These are phyloP conservation scores for Calypte anna DNA, from an alignment of 2,113 vertebrate genomes.

Conservation along the genomic window DNA sequence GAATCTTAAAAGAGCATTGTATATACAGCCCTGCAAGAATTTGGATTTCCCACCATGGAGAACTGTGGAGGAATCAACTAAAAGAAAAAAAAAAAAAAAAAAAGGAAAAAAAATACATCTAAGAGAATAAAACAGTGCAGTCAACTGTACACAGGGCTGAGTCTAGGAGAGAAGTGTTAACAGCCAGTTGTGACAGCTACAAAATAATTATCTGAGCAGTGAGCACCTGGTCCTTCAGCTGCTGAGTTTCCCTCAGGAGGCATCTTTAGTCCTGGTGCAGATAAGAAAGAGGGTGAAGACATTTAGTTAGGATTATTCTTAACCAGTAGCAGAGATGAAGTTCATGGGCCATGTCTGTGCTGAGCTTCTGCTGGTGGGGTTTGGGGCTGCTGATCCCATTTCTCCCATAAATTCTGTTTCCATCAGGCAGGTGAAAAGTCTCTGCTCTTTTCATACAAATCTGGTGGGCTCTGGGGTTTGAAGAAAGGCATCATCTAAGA, in stretches of 20 bases:
- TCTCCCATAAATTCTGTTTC: neutral
- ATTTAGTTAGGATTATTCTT: neutral
- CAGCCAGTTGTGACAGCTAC: constrained; percentile 64
- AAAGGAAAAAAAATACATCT: neutral
- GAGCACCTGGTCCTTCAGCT: constrained; percentile 67
- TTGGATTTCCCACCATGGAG: constrained; percentile 2
- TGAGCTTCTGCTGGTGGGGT: neutral
- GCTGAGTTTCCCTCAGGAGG: constrained; percentile 28
- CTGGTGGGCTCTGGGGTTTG: neutral
- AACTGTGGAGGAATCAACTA: neutral
- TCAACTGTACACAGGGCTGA: constrained; percentile 63
- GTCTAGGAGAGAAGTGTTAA: constrained; percentile 53
- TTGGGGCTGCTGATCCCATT: neutral
- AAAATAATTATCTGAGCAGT: constrained; percentile 57
- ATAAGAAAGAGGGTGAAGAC: neutral
- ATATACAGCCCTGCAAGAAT: constrained; percentile 37
- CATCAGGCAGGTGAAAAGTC: neutral
- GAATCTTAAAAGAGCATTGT: constrained; percentile 63
- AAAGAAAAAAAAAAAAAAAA: rapidly evolving
- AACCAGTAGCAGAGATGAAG: neutral
- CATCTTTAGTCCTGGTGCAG: constrained; percentile 16
- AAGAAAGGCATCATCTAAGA: neutral
- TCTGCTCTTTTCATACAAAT: neutral
- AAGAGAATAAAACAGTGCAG: constrained; percentile 71
- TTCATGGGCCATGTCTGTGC: neutral